phyloP scores from a whole-genome alignment of 2,113 vertebrate species.

The Thymallus thymallus region DNA sequence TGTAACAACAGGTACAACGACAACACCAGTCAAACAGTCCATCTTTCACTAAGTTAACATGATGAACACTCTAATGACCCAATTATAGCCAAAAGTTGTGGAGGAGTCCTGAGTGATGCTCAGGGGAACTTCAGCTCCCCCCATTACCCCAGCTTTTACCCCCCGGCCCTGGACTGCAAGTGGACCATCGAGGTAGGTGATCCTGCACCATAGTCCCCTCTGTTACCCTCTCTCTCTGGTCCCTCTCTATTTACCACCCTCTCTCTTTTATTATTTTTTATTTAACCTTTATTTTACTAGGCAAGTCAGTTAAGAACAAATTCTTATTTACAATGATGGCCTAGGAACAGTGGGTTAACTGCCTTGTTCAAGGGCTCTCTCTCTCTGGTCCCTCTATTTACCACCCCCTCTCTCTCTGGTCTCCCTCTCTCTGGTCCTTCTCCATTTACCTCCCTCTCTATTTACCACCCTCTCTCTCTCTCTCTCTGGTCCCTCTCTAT shows the following conservation, averaged over 20 bases:
- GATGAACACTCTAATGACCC: too few species aligned
- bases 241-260: neutral
- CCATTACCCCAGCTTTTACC: conserved; percentile 74
- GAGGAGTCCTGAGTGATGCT: conserved; percentile 29
- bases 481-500: too few species aligned
- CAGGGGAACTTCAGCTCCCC: conserved; percentile 67
- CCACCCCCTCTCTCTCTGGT: neutral
- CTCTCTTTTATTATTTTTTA: too few species aligned
- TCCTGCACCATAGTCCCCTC: neutral
- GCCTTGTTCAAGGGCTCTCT: too few species aligned
- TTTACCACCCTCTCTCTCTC: too few species aligned
- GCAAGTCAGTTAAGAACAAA: too few species aligned
- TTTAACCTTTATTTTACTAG: too few species aligned
- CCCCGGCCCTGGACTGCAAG: conserved; percentile 68
- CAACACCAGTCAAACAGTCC: neutral
- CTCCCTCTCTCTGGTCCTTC: neutral
- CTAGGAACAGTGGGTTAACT: too few species aligned
- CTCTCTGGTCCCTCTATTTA: neutral
- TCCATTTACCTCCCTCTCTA: neutral
- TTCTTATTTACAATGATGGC: too few species aligned
- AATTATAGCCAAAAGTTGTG: conserved; percentile 58
- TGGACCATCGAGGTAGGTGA: conserved; percentile 75
- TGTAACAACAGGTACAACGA: neutral
- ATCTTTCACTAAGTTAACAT: too few species aligned
- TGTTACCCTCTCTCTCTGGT: neutral